These are phyloP conservation scores for Pteruthius melanotis DNA, from an alignment of 2,113 vertebrate species.

Conservation along the genomic window DNA sequence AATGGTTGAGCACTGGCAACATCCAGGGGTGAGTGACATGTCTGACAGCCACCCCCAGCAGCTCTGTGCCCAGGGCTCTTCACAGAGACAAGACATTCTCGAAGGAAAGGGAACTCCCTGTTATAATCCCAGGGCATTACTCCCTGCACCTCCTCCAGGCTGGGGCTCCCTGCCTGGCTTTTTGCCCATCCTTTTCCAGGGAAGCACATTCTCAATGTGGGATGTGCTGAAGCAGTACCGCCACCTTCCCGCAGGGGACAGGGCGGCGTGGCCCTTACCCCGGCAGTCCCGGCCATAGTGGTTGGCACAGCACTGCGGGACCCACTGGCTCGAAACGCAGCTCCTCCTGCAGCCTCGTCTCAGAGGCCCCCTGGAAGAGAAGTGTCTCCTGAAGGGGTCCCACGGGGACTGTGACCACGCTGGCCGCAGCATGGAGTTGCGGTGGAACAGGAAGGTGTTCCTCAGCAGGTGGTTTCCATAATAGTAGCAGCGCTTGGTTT, in stretches of 20 bases:
- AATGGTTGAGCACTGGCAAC: not conserved
- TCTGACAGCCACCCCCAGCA: not conserved
- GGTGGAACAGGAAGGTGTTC: not conserved
- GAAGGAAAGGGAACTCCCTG: not conserved
- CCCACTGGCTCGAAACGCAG: slow-evolving; percentile 76
- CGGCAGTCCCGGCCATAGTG: slow-evolving; percentile 86
- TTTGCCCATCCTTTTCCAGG: not conserved
- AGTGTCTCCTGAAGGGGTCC: slow-evolving; percentile 28
- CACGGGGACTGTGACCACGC: not conserved
- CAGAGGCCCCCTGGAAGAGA: slow-evolving; percentile 18
- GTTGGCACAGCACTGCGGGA: slow-evolving; percentile 84
- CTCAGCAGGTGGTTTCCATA: not conserved
- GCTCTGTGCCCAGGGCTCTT: not conserved
- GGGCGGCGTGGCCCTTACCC: slow-evolving; percentile 59
- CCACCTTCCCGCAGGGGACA: not conserved
- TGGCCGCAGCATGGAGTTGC: not conserved
- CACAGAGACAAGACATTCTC: not conserved
- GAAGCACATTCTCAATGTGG: not conserved
- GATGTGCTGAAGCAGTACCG: not conserved
- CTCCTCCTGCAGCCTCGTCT: slow-evolving; percentile 73
- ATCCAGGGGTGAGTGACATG: not conserved
- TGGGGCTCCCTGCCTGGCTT: not conserved
- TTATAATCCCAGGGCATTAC: not conserved
- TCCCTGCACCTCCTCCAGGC: not conserved
- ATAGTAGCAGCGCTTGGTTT: slow-evolving; percentile 38